A percentile compares a stretch with the other conserved stretches of the same genome.
phyloP scores from a whole-genome alignment of 2,113 vertebrate species.

The Maccullochella peelii region DNA sequence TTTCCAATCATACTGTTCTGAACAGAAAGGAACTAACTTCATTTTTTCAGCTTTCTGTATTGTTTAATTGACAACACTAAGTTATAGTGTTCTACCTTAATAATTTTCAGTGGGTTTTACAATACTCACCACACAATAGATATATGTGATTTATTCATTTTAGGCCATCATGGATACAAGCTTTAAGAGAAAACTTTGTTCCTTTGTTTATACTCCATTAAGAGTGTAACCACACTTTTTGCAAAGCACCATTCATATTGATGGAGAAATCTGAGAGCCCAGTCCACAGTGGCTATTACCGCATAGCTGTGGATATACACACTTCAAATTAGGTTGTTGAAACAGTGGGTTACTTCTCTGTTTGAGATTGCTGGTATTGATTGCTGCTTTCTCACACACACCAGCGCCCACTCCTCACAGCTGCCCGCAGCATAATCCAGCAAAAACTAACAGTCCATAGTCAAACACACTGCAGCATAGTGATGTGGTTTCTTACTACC shows the following conservation, averaged over 20 bases:
- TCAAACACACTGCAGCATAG: background rate
- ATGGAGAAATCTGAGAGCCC: background rate
- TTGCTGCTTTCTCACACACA: background rate
- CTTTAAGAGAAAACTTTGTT: background rate
- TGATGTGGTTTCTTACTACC: background rate
- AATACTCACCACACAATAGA: background rate
- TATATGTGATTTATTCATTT: background rate
- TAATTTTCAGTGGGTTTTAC: background rate
- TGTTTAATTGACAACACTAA: background rate
- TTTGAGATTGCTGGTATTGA: background rate
- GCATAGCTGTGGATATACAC: background rate
- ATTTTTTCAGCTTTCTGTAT: too few species aligned
- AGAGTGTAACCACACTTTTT: background rate
- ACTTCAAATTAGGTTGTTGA: background rate
- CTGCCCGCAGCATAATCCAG: slow-evolving; percentile 4
- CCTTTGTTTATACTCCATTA: background rate
- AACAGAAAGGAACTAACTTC: background rate
- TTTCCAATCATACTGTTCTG: background rate
- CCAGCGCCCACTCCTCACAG: background rate
- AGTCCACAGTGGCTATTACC: background rate
- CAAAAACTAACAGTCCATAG: background rate
- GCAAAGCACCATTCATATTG: background rate
- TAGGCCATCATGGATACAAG: background rate
- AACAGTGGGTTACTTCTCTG: slow-evolving; percentile 13
- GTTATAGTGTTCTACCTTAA: background rate